Base-by-base conservation (phyloP, 2,888 invertebrate genomes). In the Papilio gigon region DNA sequence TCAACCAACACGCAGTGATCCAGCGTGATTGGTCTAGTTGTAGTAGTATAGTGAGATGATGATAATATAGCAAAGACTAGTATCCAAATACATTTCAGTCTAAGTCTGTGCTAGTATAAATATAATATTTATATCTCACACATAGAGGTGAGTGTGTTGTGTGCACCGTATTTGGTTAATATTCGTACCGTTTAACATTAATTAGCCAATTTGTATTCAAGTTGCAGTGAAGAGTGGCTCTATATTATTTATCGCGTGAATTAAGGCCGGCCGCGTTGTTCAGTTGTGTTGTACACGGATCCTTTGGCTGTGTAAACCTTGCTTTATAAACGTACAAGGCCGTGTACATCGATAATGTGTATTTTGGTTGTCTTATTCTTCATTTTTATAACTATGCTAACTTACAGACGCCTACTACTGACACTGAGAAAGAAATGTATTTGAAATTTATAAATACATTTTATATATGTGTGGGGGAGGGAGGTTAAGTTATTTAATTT, bases 171-270 rank as follows among this genome's bases (percentile, higher is more conserved):
- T 84, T 84, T 82, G 80, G 83, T 84, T 84, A 78, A 83, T 85
- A 85, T 86, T 81, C 79, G 78, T 79, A 81, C 78, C 83, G 85
- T 84, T 89, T 86, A 86, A 86, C 79, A 85, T 89, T 89, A 89
- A 89, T 89, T 86, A 85, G 80, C 80, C 86, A 83, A 88, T 89
- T 89, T 89, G 87, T 87, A 89, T 88, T 89, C 89, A 85, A 88
- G 84, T 88, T 86, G 85, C 87, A 86, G 78, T 83, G 85, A 87
- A 85, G 84, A 85, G 84, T 81, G 84, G 81, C 75, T 82, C 83
- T 88, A 80, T 87, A 88, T 86, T 87, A 89, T 89, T 89, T 87
- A 89, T 85, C 77, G 77, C 77, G 73, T 74, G 80, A 82, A 86
- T 84, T 84, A 84, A 84, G 81, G 77, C 79, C 77, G 76, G 74